Base-by-base conservation (phyloP, 2,797 vertebrate species). In the Apogon hyalosoma region DNA sequence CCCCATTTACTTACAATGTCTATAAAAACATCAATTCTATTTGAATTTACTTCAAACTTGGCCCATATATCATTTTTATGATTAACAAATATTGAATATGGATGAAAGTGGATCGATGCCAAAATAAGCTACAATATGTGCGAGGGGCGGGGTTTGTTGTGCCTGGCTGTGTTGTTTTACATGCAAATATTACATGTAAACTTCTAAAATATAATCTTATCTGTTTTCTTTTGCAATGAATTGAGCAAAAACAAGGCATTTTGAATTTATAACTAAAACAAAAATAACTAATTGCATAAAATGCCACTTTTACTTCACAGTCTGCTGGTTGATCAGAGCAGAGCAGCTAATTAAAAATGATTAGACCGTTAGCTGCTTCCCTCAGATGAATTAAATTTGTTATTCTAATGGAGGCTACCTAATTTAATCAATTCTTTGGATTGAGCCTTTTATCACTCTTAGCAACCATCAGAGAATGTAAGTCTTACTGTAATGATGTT, bases 281-380 rank as follows among this genome's bases (percentile, higher is more conserved):
- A 36, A 6, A 36, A 36, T 50, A 53, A 58, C 31, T 41, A 14
- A 64, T 51, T 43, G 51, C 19, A 60, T 73, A 51, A 66, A 65
- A 57, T 6, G 12, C 54, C 15, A 39, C 56, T 67, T 71, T 62
- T 48, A 21, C 45, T 60, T 72, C 16, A 16, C 1, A 16, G 41
- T 47, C 57, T 67, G 46, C 72, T 31, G 41, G 72, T 75, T 60
- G 49, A 63, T 40, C 8, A 43, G 59, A 65, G 70, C 38, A 63
- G 59, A 79, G 75, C 73, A 39, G 69, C 80, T 85, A 52, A 92
- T 92, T 90, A 80, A 78, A 24, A 80, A 77, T 66, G 75, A 92
- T 91, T 87, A 88, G 75, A 56, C 54, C 66, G 67, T 63, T 69
- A 75, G 78, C 82, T 50, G 56, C 47, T 69, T 69, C 67, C 73